A percentile compares a stretch with the other conserved stretches of the same genome.
Evolutionary conservation across 2,113 vertebrate species (phyloP).

Genomic region (Agapornis roseicollis): DNA sequence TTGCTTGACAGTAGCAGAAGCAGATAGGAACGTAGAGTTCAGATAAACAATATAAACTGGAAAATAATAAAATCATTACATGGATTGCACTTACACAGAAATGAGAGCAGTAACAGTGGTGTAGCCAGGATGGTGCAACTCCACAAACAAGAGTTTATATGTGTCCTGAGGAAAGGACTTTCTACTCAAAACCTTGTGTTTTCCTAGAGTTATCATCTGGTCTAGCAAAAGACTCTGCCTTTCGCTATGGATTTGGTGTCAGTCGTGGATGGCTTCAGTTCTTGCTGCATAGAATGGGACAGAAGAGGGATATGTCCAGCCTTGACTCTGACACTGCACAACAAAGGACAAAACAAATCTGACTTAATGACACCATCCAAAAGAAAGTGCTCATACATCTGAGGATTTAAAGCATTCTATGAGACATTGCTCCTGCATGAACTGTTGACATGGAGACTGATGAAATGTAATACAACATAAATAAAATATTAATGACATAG

Average conservation of each 20-base stretch:
- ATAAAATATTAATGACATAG: conserved; percentile 58
- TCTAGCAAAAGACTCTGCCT: background rate
- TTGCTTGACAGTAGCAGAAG: background rate
- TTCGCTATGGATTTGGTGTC: background rate
- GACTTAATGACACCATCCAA: background rate
- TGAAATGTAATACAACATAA: conserved; percentile 45
- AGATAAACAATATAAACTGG: background rate
- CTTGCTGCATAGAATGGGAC: too few species aligned
- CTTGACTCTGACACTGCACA: background rate
- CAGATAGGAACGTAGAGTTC: background rate
- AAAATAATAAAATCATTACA: background rate
- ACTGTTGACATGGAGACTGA: conserved; percentile 66
- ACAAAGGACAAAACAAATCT: background rate
- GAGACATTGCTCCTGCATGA: conserved; percentile 48
- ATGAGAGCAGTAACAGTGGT: background rate
- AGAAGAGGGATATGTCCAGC: background rate
- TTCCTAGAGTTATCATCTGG: background rate
- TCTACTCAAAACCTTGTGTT: background rate
- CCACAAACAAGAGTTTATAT: background rate
- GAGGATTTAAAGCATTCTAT: conserved; percentile 21
- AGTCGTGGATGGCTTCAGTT: rapidly evolving
- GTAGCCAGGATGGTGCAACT: background rate
- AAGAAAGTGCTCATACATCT: background rate
- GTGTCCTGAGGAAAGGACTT: background rate
- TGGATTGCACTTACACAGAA: background rate